Conservation (phyloP, 2,113 vertebrate genomes). For the Tupaia chinensis region DNA sequence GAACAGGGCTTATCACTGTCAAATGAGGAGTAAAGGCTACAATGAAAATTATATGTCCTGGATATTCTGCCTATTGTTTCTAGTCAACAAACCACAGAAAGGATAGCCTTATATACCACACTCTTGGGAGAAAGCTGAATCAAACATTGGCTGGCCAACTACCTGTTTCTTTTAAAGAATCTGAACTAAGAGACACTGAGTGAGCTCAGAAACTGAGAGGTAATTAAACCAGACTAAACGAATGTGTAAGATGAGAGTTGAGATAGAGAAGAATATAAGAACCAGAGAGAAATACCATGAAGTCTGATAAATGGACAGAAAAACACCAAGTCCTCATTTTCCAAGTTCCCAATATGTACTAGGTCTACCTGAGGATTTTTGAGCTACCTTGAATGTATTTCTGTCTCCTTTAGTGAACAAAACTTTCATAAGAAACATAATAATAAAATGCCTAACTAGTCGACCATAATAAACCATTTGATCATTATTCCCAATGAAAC, state of each 20-base stretch:
- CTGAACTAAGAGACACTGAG: background rate
- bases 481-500: background rate
- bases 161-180: background rate
- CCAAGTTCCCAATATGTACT: background rate
- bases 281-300: constrained; percentile 33
- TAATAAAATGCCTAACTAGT: background rate
- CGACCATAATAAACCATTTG: background rate
- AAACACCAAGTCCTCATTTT: constrained; percentile 19
- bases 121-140: background rate
- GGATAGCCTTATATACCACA: background rate
- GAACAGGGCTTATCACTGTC: background rate
- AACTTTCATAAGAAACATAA: background rate
- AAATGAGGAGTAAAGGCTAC: background rate
- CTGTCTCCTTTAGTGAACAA: background rate
- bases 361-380: background rate
- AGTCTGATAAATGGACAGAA: background rate
- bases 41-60: background rate
- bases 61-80: background rate
- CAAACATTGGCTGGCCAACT: background rate
- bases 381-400: background rate
- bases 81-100: constrained; percentile 12
- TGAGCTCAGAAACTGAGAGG: background rate
- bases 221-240: background rate
- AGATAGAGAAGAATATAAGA: constrained; percentile 16
- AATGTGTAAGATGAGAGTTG: background rate